These are phyloP conservation scores for Hydrolagus affinis DNA, from an alignment of 2,113 vertebrate genomes.

Conservation along the genomic window DNA sequence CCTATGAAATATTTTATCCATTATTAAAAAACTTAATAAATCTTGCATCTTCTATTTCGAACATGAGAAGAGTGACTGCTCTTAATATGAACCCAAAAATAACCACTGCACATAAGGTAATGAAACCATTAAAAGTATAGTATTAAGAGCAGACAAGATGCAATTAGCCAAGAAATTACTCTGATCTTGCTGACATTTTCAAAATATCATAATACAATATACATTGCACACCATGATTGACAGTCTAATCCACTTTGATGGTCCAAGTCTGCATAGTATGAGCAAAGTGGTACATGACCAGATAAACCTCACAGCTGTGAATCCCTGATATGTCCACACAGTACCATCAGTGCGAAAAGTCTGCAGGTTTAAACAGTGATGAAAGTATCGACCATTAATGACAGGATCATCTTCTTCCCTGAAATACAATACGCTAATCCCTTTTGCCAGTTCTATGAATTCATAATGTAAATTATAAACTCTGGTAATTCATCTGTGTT, in stretches of 20 bases:
- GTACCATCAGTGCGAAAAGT: constrained; percentile 96
- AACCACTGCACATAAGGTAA: constrained; percentile 84
- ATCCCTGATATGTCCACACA: constrained; percentile 94
- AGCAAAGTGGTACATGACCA: constrained; percentile 76
- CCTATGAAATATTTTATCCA: constrained; percentile 49
- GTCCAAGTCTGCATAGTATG: constrained; percentile 76
- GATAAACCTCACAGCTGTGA: constrained; percentile 99
- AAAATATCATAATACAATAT: constrained; percentile 98
- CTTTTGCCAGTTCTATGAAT: constrained; percentile 99
- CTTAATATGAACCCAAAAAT: constrained; percentile 54
- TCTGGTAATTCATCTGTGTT: constrained; percentile 98
- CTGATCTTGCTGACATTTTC: constrained; percentile 99
- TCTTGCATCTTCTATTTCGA: constrained; percentile 38
- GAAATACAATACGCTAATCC: constrained; percentile 99
- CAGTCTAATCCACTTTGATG: constrained; percentile 99
- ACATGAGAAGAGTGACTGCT: constrained; percentile 41
- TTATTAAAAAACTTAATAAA: constrained; percentile 49
- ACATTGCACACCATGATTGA: constrained; percentile 80
- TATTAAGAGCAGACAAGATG: constrained; percentile 97
- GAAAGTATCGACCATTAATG: constrained; percentile 99
- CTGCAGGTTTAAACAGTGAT: constrained; percentile 98
- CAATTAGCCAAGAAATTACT: constrained; percentile 99
- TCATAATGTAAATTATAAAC: constrained; percentile 99
- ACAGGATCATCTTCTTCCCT: constrained; percentile 99
- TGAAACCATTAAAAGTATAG: constrained; percentile 92